Evolutionary conservation across 2,797 vertebrate genomes (phyloP).

Genomic region (Pseudotriccus pelzelni): DNA sequence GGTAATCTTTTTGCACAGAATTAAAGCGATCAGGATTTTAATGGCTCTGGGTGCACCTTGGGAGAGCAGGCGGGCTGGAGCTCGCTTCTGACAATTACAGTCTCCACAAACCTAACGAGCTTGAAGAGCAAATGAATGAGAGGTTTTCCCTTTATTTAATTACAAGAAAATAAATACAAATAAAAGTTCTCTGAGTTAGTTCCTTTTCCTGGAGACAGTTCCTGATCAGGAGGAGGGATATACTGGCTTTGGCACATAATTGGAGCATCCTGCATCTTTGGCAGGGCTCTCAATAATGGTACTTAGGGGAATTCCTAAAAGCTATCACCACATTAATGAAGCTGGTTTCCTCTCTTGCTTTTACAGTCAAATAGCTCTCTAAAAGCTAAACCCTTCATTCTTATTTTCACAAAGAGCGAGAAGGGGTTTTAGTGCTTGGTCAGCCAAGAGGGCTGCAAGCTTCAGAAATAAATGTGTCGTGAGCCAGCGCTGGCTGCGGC

Average conservation of each 20-base stretch:
- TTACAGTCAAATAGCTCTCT: conserved; percentile 44
- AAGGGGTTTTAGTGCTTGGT: conserved; percentile 10
- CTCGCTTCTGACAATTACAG: neutral
- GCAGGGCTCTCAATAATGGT: conserved; percentile 11
- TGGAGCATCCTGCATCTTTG: conserved; percentile 42
- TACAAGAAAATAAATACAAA: conserved; percentile 37
- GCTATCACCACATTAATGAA: conserved; percentile 26
- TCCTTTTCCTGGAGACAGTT: conserved; percentile 27
- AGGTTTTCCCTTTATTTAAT: conserved; percentile 24
- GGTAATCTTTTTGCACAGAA: neutral
- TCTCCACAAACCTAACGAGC: neutral
- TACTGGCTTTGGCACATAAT: neutral
- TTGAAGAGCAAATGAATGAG: conserved; percentile 13
- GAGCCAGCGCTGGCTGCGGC: neutral
- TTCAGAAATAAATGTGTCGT: neutral
- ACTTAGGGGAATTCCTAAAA: conserved; percentile 64
- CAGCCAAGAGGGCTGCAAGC: conserved; percentile 25
- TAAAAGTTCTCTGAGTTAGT: neutral
- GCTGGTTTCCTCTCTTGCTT: conserved; percentile 42
- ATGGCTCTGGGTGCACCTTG: neutral
- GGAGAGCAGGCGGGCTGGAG: neutral
- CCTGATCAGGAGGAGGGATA: neutral
- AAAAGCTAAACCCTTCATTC: conserved; percentile 48
- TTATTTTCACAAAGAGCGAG: conserved; percentile 38
- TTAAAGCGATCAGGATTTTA: neutral